A percentile compares a stretch with the other conserved stretches of the same genome.
Conservation (phyloP, 35 echinoderm and acorn worm genomes). For the Holothuria glaberrima region DNA sequence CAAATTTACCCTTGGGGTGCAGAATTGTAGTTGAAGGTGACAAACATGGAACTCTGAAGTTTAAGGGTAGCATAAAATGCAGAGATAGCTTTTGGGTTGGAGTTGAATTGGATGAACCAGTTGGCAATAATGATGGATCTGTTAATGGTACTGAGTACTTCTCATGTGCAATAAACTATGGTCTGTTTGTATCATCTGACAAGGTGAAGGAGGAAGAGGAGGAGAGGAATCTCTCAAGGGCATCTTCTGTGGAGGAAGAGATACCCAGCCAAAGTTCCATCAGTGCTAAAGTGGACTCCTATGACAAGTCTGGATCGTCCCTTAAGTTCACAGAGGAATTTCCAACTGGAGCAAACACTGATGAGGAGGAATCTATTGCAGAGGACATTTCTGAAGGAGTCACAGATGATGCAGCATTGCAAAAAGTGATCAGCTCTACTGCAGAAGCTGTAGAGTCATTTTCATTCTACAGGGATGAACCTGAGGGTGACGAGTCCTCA, state of each 20-base stretch:
- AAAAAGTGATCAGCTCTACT: conserved; percentile 82
- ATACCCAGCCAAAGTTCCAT: conserved; percentile 54
- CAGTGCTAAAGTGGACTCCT: not conserved
- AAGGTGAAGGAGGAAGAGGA: conserved; percentile 48
- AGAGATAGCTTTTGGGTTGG: conserved; percentile 71
- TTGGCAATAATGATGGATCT: conserved; percentile 78
- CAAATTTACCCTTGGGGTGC: conserved; percentile 53
- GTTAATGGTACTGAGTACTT: conserved; percentile 68
- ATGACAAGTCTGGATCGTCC: conserved; percentile 32
- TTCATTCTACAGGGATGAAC: conserved; percentile 57
- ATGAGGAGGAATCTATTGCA: conserved; percentile 75
- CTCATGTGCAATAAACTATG: conserved; percentile 65
- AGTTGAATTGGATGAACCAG: conserved; percentile 81
- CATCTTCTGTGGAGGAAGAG: conserved; percentile 70
- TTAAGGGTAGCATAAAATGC: conserved; percentile 76
- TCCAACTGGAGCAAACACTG: conserved; percentile 59
- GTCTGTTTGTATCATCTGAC: conserved; percentile 78
- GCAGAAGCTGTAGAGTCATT: conserved; percentile 97
- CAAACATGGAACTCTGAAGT: conserved; percentile 72
- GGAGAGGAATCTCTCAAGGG: not conserved
- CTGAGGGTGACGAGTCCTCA: conserved; percentile 49
- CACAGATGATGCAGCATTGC: conserved; percentile 88
- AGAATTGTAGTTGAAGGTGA: conserved; percentile 69
- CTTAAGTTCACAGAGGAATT: conserved; percentile 27
- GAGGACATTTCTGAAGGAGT: conserved; percentile 80